Evolutionary conservation across 2,888 invertebrate genomes (phyloP).

Genomic region (Rhamnusium bicolor): DNA sequence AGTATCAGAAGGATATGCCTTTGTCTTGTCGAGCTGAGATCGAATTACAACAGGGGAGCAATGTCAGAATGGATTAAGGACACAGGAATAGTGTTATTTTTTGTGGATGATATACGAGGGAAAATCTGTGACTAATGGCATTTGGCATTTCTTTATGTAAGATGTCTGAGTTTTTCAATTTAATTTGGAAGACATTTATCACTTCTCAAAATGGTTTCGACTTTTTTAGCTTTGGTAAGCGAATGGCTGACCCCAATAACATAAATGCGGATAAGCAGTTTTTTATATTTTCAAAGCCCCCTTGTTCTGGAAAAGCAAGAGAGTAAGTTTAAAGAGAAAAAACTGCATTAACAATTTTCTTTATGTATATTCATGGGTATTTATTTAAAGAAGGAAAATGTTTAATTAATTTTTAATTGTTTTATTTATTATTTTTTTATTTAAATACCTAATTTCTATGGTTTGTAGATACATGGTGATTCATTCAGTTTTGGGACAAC

Average conservation of each 20-base stretch:
- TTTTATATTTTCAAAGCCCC: background rate
- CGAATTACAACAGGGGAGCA: constrained; percentile 18
- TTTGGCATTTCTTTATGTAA: background rate
- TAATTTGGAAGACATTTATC: constrained; percentile 22
- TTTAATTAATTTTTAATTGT: too few relatives aligned
- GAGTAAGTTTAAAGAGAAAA: background rate
- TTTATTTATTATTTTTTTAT: too few relatives aligned
- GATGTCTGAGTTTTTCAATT: constrained; percentile 1
- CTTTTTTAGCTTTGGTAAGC: background rate
- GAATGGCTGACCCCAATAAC: background rate
- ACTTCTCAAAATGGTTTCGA: background rate
- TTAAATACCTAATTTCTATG: too few relatives aligned
- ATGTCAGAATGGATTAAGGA: background rate
- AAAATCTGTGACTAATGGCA: constrained; percentile 11
- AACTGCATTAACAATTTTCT: background rate
- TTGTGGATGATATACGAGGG: background rate
- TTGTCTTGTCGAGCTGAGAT: constrained; percentile 23
- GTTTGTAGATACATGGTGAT: too few relatives aligned
- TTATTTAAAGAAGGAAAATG: too few relatives aligned
- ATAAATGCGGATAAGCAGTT: background rate
- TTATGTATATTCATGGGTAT: too few relatives aligned
- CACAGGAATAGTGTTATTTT: background rate
- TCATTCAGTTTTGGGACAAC: too few relatives aligned
- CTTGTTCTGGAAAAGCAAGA: background rate
- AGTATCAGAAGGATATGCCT: constrained; percentile 20